These are phyloP conservation scores for Biston betularia DNA, from an alignment of 2,888 invertebrate species.

Conservation along the genomic window DNA sequence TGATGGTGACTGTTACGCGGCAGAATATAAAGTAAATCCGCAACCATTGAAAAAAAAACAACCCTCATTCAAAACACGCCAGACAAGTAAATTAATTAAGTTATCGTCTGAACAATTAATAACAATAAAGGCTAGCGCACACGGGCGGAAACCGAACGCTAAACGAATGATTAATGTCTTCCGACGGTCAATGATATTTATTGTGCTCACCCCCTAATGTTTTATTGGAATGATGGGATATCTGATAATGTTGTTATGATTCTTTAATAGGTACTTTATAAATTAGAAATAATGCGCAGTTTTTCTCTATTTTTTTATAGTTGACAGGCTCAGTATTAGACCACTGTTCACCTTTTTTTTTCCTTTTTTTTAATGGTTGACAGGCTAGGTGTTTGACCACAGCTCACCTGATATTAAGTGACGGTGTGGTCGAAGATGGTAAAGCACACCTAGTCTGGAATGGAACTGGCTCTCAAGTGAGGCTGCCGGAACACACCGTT, in stretches of 20 bases:
- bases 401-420: no score
- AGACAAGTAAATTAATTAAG: conserved; percentile 47
- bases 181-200: conserved; percentile 43
- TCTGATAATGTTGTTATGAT: conserved; percentile 19
- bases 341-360: no score
- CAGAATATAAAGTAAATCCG: no score
- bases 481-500: no score
- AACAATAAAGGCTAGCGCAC: conserved; percentile 48
- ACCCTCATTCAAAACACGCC: conserved; percentile 14
- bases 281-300: background rate
- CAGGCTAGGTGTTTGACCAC: no score
- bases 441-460: no score
- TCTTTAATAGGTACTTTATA: background rate
- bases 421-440: no score
- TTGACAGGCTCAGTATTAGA: no score
- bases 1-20: no score
- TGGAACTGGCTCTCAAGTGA: no score
- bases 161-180: conserved; percentile 45
- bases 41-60: background rate
- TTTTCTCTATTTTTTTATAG: no score
- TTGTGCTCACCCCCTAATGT: conserved; percentile 33
- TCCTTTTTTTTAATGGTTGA: no score
- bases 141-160: conserved; percentile 44
- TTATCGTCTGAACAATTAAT: conserved; percentile 50
- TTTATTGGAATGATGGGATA: conserved; percentile 31